These are phyloP conservation scores for Aphis craccivora DNA, from an alignment of 1,140 invertebrate genomes.

Conservation along the genomic window DNA sequence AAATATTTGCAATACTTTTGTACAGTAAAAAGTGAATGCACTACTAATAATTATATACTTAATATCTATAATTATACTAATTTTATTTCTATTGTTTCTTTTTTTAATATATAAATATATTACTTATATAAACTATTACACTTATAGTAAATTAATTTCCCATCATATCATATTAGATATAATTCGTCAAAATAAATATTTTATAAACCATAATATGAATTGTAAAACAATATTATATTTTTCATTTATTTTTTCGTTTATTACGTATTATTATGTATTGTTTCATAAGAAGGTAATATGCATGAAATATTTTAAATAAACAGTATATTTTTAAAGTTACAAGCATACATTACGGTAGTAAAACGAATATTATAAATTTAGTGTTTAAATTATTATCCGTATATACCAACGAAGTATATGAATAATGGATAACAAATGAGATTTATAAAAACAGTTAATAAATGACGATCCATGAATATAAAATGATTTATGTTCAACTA, in stretches of 20 bases:
- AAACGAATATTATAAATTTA: not conserved
- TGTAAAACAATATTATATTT: not conserved
- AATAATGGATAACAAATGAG: conserved; percentile 23
- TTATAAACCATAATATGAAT: not conserved
- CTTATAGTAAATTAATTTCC: not conserved
- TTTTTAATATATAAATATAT: not conserved
- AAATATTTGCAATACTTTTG: conserved; percentile 21
- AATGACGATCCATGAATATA: conserved; percentile 32
- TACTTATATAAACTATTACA: not conserved
- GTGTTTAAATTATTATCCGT: not conserved
- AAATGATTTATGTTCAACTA: not conserved
- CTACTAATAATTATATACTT: conserved; percentile 6
- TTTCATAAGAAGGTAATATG: not conserved
- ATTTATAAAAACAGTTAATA: conserved; percentile 20
- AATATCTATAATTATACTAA: not conserved
- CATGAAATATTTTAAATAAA: not conserved
- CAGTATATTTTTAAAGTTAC: not conserved
- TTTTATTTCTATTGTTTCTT: not conserved
- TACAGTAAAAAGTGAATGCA: not conserved
- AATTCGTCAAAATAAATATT: not conserved
- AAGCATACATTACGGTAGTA: not conserved
- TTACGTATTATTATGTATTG: not conserved
- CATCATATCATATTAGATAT: not conserved
- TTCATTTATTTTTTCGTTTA: not conserved
- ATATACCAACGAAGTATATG: not conserved